Evolutionary conservation across 2,888 invertebrate genomes (phyloP).

Genomic region (Xestobium rufovillosum): DNA sequence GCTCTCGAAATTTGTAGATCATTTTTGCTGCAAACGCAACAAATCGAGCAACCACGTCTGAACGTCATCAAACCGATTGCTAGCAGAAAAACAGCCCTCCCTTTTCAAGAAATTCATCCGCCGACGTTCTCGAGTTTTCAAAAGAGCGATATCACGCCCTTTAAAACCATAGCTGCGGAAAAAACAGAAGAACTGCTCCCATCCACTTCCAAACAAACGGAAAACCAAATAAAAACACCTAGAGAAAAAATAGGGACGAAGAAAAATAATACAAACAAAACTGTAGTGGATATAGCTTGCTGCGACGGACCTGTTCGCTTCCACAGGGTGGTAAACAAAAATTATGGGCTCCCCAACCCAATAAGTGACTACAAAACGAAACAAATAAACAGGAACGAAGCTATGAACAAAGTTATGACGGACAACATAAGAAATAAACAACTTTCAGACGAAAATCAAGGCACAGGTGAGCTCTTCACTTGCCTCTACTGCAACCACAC

Average conservation of each 20-base stretch:
- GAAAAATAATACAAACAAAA: conserved; percentile 41
- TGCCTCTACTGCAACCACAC: conserved; percentile 72
- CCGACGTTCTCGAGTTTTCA: conserved; percentile 23
- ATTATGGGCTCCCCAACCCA: conserved; percentile 51
- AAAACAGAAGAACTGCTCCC: conserved; percentile 7
- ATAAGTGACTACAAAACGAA: neutral
- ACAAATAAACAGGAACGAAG: conserved; percentile 32
- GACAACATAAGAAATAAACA: conserved; percentile 38
- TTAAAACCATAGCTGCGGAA: conserved; percentile 26
- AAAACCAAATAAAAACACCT: neutral
- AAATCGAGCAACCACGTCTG: conserved; percentile 23
- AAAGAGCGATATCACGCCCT: conserved; percentile 29
- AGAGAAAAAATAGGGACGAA: conserved; percentile 11
- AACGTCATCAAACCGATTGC: conserved; percentile 53
- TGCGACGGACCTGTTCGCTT: conserved; percentile 87
- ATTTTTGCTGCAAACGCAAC: conserved; percentile 51
- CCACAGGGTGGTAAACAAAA: conserved; percentile 75
- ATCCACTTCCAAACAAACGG: neutral
- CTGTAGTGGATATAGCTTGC: conserved; percentile 79
- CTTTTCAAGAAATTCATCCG: conserved; percentile 32
- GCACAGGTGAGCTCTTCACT: conserved; percentile 48
- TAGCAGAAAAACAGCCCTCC: conserved; percentile 40
- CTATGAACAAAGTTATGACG: conserved; percentile 41
- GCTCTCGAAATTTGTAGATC: conserved; percentile 62
- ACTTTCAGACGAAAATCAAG: conserved; percentile 40